These are phyloP conservation scores for Calyptomena viridis DNA, from an alignment of 2,113 vertebrate species.

Conservation along the genomic window DNA sequence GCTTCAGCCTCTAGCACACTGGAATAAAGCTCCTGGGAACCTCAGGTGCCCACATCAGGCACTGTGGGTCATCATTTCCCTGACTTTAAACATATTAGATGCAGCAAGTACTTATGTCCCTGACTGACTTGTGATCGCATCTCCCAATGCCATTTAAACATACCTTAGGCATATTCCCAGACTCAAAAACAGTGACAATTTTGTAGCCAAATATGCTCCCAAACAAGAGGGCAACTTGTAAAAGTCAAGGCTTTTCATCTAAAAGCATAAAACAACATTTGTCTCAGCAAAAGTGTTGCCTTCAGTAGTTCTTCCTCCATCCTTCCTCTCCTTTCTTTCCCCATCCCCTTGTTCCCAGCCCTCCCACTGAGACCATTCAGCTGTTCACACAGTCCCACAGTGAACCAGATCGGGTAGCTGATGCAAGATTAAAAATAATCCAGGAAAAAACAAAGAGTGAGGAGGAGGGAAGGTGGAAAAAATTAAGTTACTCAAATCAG, in stretches of 20 bases:
- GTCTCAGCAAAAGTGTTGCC: neutral
- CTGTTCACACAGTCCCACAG: constrained; percentile 62
- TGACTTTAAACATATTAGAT: neutral
- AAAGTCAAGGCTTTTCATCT: neutral
- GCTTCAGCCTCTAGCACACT: neutral
- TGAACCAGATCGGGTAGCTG: constrained; percentile 28
- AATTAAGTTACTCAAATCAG: neutral
- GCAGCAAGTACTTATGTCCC: neutral
- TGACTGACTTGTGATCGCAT: neutral
- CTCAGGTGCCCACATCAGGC: neutral
- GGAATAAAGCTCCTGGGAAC: neutral
- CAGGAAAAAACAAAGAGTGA: constrained; percentile 50
- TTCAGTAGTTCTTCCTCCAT: constrained; percentile 8
- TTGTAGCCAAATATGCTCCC: neutral
- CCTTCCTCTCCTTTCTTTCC: constrained; percentile 4
- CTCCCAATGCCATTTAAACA: neutral
- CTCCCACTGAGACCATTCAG: constrained; percentile 62
- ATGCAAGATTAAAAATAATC: constrained; percentile 56
- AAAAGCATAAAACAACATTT: neutral
- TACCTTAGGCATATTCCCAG: neutral
- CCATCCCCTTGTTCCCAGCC: constrained; percentile 20
- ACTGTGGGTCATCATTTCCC: neutral
- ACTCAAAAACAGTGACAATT: neutral
- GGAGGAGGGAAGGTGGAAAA: constrained; percentile 39
- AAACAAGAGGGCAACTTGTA: neutral